These are phyloP conservation scores for Ochotona princeps DNA, from an alignment of 2,113 vertebrate genomes.

Conservation along the genomic window DNA sequence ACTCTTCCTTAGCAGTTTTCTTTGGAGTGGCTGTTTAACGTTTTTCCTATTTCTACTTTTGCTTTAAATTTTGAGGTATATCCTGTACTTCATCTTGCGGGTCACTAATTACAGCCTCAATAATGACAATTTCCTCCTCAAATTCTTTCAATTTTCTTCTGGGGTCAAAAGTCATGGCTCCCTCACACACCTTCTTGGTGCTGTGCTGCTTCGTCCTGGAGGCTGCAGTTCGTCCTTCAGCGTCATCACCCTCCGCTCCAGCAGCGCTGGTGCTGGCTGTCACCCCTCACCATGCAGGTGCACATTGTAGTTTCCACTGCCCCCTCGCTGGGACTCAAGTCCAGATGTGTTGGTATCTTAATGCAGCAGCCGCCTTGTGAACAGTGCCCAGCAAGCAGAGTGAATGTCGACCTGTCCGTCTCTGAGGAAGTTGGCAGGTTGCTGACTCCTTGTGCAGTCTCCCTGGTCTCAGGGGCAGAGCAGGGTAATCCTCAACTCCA, in stretches of 20 bases:
- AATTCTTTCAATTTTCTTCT: conserved; percentile 14
- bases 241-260: neutral
- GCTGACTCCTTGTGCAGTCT: neutral
- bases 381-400: neutral
- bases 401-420: too few species aligned
- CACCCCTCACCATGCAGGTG: neutral
- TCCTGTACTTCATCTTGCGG: neutral
- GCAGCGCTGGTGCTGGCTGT: neutral
- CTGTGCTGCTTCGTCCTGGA: neutral
- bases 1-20: neutral
- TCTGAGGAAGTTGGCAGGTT: neutral
- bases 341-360: neutral
- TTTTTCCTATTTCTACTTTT: neutral
- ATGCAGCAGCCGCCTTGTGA: neutral
- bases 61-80: neutral
- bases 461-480: neutral
- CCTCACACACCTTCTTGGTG: neutral
- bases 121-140: neutral
- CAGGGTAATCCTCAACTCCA: neutral
- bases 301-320: neutral
- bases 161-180: neutral
- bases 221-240: neutral
- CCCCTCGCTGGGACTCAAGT: neutral
- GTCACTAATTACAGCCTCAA: neutral
- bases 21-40: neutral